Conservation (phyloP, 1,140 invertebrate genomes). For the Tachypleus tridentatus region DNA sequence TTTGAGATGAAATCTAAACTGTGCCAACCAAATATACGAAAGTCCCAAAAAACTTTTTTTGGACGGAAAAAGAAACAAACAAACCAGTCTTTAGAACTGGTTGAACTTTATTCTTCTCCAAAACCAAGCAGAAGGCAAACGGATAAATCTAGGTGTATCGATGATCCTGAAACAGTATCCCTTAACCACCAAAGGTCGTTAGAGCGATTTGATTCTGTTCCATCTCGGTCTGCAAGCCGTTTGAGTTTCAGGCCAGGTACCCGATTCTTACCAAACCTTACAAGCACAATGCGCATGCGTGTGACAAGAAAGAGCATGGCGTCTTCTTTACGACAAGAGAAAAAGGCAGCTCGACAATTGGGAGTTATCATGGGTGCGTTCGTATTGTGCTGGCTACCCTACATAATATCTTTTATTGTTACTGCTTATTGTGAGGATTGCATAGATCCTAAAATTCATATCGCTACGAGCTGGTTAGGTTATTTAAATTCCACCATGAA, state of each 20-base stretch:
- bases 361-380: conserved; percentile 53
- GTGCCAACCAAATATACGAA: no score
- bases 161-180: no score
- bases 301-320: conserved; percentile 1
- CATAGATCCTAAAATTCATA: conserved; percentile 31
- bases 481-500: conserved; percentile 46
- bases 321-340: conserved; percentile 41
- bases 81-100: no score
- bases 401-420: conserved; percentile 49
- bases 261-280: background rate
- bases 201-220: background rate
- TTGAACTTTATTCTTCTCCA: no score
- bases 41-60: no score
- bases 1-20: no score
- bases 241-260: background rate
- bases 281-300: conserved; percentile 5
- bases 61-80: no score
- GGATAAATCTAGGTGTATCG: no score
- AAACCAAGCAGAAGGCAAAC: no score
- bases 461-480: conserved; percentile 43
- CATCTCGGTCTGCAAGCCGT: no score
- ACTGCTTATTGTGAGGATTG: conserved; percentile 47
- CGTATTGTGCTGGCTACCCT: conserved; percentile 50
- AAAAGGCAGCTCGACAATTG: conserved; percentile 49
- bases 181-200: no score